Evolutionary conservation across 1,140 invertebrate genomes (phyloP), one percentile per base, ranked within the genome.

Genomic region (Trachymyrmex cornetzi): DNA sequence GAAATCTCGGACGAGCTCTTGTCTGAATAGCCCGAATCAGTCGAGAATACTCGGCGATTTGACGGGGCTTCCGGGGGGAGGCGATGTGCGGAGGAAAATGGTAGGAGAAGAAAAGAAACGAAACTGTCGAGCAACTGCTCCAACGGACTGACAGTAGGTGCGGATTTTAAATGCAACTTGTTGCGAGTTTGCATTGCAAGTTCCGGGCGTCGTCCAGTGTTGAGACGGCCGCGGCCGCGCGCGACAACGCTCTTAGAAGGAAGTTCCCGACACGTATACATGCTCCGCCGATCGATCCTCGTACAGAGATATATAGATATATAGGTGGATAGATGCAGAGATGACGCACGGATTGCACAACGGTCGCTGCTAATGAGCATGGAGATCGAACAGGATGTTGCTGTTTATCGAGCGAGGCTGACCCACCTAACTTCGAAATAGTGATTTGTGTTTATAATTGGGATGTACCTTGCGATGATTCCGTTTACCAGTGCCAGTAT

Each of bases 121-220:
- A 88, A 87, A 86, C 87, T 77, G 55, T 64, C 86, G 86, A n/a
- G 69, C 61, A 79, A 63, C 74, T 79, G 19, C 57, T 79, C 59
- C 59, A 89, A 75, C 88, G 86, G 81, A 88, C 30, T 34, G 30
- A 34, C 69, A 72, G 38, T 57, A 24, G 80, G 84, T 77, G 87
- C 81, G 86, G 85, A 88, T 92, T 93, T 92, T 92, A 90, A 92
- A 92, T 90, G 92, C 92, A 93, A 93, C 92, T 93, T 93, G 92
- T 93, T 93, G 92, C 92, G 85, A 93, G 80, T 88, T 89, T 92
- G 48, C 85, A 89, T 59, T 57, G n/a, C 87, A 80, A 86, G 88
- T 85, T 67, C 55, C 61, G 61, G 69, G 86, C 69, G 57, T 90
- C 75, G 48, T 90, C 87, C 86, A 77, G 48, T 67, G 11, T 30